Evolutionary conservation across 1,140 invertebrate genomes (phyloP).

Genomic region (Lordiphosa collinella): DNA sequence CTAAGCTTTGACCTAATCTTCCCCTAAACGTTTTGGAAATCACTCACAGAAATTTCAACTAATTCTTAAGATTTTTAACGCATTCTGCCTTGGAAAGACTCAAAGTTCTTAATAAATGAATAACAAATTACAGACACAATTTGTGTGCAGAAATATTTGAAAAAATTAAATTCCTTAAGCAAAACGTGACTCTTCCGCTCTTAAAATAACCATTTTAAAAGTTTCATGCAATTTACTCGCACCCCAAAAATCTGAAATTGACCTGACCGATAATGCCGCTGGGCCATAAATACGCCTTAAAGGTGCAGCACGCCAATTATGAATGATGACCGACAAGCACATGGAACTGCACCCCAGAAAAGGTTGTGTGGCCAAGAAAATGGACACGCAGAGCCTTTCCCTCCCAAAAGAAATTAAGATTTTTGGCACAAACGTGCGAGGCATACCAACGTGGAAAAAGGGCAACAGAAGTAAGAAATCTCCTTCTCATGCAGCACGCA

Average conservation of each 20-base stretch:
- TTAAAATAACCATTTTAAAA: conserved; percentile 13
- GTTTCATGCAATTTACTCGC: conserved; percentile 34
- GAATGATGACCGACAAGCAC: conserved; percentile 51
- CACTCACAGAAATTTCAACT: too few species aligned
- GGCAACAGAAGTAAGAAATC: conserved; percentile 27
- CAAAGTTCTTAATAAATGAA: too few species aligned
- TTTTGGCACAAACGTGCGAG: conserved; percentile 69
- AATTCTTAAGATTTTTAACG: too few species aligned
- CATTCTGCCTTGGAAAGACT: too few species aligned
- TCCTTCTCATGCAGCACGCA: conserved; percentile 53
- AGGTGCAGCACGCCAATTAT: conserved; percentile 69
- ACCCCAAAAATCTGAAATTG: background rate
- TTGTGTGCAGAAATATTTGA: too few species aligned
- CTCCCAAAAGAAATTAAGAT: conserved; percentile 66
- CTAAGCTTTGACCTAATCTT: too few species aligned
- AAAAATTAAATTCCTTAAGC: too few species aligned
- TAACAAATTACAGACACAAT: too few species aligned
- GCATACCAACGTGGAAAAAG: conserved; percentile 50
- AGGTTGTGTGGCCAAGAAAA: conserved; percentile 37
- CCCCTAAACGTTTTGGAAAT: too few species aligned
- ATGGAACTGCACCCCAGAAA: conserved; percentile 44
- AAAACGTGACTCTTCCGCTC: too few species aligned
- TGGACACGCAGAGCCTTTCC: conserved; percentile 56
- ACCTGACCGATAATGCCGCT: conserved; percentile 19
- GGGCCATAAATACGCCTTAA: conserved; percentile 53